Conservation (phyloP, 2,113 vertebrate species). For the Trachemys scripta region DNA sequence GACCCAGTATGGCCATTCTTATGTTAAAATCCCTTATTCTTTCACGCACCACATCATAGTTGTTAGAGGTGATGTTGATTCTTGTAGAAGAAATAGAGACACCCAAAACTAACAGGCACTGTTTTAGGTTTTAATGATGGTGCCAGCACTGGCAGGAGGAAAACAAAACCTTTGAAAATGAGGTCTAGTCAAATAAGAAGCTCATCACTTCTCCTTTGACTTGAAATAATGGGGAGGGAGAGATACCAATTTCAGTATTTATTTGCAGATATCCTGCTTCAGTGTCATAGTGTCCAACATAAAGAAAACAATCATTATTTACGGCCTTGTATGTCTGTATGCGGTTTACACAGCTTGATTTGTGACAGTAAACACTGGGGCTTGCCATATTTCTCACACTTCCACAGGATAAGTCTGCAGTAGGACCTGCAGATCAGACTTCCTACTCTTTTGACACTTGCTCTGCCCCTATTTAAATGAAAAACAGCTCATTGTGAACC, state of each 20-base stretch:
- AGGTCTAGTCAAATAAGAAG: neutral
- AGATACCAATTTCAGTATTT: neutral
- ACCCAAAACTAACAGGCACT: neutral
- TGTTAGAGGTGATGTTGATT: too few relatives aligned
- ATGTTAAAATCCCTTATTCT: neutral
- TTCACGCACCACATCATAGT: neutral
- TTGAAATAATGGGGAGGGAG: neutral
- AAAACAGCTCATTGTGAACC: neutral
- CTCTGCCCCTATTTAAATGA: neutral
- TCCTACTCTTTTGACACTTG: neutral
- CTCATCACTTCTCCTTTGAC: neutral
- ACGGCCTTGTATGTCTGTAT: neutral
- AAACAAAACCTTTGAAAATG: neutral
- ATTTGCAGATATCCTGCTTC: slow-evolving; percentile 10
- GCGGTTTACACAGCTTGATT: neutral
- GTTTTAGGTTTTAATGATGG: neutral
- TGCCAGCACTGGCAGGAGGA: neutral
- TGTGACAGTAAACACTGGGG: neutral
- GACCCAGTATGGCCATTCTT: too few relatives aligned
- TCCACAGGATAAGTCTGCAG: neutral
- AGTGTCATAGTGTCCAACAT: neutral
- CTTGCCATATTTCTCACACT: neutral
- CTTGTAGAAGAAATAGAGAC: too few relatives aligned
- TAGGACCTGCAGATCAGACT: neutral
- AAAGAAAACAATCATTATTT: neutral